Evolutionary conservation across 1,140 invertebrate genomes (phyloP).

Genomic region (Ericerus pela): DNA sequence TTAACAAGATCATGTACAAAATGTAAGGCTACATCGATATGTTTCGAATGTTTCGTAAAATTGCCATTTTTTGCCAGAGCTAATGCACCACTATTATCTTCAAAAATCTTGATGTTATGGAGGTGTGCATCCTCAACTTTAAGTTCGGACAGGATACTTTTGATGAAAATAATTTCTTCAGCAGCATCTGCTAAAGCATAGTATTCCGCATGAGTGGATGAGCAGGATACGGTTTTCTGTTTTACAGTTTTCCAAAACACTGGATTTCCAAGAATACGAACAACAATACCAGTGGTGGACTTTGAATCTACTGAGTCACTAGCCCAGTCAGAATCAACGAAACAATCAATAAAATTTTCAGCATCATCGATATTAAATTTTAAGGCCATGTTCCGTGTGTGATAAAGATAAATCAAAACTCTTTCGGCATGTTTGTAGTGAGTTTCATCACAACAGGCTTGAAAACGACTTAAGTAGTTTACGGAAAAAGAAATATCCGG

Average conservation of each 20-base stretch:
- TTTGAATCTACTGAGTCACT: not conserved
- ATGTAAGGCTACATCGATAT: constrained; percentile 25
- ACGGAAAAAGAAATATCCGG: constrained; percentile 31
- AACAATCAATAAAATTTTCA: not conserved
- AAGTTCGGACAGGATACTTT: constrained; percentile 1
- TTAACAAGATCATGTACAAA: not conserved
- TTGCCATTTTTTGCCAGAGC: constrained; percentile 18
- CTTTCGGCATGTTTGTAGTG: constrained; percentile 29
- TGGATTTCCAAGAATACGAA: constrained; percentile 20
- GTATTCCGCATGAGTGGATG: constrained; percentile 13
- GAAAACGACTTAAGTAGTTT: constrained; percentile 27
- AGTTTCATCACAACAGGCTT: constrained; percentile 22
- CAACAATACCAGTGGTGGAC: constrained; percentile 28
- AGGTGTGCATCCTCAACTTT: not conserved
- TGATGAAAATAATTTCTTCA: not conserved
- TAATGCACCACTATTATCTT: constrained; percentile 14
- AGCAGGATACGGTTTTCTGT: constrained; percentile 11
- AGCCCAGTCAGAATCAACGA: not conserved
- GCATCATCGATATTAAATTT: not conserved
- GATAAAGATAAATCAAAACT: constrained; percentile 30
- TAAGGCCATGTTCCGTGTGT: constrained; percentile 19
- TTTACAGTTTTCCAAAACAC: not conserved
- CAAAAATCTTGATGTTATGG: constrained; percentile 6
- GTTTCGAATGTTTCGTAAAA: constrained; percentile 24
- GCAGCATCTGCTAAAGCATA: constrained; percentile 1